Percentiles rank a stretch among this genome's conserved stretches.
Conservation (phyloP, 2,113 vertebrate species). For the Athene noctua region DNA sequence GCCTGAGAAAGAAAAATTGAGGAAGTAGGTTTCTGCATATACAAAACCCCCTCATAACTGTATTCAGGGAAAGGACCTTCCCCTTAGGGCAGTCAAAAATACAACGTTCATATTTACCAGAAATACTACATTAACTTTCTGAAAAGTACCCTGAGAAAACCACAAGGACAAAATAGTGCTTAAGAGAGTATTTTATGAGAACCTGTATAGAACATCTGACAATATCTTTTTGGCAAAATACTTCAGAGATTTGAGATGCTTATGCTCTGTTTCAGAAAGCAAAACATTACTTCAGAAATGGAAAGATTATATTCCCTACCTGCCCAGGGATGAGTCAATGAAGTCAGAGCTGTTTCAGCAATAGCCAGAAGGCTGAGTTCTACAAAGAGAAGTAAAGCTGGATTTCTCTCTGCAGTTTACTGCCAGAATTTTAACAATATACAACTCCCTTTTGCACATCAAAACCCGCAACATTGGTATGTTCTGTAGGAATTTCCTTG, state of each 20-base stretch:
- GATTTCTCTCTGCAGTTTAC: background rate
- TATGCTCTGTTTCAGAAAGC: background rate
- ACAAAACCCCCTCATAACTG: background rate
- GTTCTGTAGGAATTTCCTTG: background rate
- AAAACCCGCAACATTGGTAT: background rate
- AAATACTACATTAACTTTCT: background rate
- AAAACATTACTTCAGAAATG: background rate
- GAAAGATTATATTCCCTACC: background rate
- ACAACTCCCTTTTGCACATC: background rate
- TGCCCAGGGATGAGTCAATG: background rate
- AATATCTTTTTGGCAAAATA: background rate
- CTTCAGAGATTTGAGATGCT: background rate
- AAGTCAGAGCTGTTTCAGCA: background rate
- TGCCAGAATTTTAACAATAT: background rate
- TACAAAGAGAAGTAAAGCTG: background rate
- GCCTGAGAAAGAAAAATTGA: background rate
- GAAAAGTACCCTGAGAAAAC: background rate
- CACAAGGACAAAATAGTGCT: background rate
- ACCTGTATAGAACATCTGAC: background rate
- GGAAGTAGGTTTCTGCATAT: background rate
- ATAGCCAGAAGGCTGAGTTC: background rate
- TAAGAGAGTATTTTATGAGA: background rate
- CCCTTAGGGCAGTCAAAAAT: background rate
- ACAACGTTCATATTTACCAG: background rate
- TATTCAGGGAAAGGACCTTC: background rate